A percentile compares a stretch with the other conserved stretches of the same genome.
Evolutionary conservation across 2,113 vertebrate genomes (phyloP).

Genomic region (Phocoena phocoena): DNA sequence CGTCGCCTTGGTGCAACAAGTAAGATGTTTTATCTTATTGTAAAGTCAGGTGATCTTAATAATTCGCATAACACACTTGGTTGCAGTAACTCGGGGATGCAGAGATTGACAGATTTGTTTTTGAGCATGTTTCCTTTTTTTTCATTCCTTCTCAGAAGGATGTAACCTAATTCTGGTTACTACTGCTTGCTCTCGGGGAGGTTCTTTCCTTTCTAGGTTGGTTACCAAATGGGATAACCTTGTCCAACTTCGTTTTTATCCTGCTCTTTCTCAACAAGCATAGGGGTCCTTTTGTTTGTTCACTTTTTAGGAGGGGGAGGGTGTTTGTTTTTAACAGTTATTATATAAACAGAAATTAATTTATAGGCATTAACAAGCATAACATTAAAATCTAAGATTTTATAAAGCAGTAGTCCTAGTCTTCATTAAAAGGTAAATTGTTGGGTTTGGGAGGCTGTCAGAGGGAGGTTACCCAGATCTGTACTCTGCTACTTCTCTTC

Average conservation of each 20-base stretch:
- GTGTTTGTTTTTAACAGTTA: slow-evolving; percentile 41
- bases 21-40: slow-evolving; percentile 83
- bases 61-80: slow-evolving; percentile 60
- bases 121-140: slow-evolving; percentile 40
- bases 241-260: slow-evolving; percentile 6
- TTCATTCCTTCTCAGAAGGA: slow-evolving; percentile 21
- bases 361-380: slow-evolving; percentile 21
- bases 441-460: not conserved
- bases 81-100: slow-evolving; percentile 42
- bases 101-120: slow-evolving; percentile 47
- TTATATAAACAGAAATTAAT: slow-evolving; percentile 38
- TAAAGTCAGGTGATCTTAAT: slow-evolving; percentile 69
- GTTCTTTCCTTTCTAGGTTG: slow-evolving; percentile 50
- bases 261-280: slow-evolving; percentile 39
- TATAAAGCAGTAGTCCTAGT: slow-evolving; percentile 35
- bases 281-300: slow-evolving; percentile 36
- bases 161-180: slow-evolving; percentile 47
- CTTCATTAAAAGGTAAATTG: slow-evolving; percentile 50
- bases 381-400: slow-evolving; percentile 45
- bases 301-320: not conserved
- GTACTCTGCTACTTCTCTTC: slow-evolving; percentile 23
- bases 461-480: not conserved
- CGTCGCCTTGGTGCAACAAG: slow-evolving; percentile 97
- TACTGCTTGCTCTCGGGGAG: not conserved
- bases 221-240: slow-evolving; percentile 17